A percentile compares a stretch with the other conserved stretches of the same genome.
These are phyloP conservation scores for Tolmerus cingulatus DNA, from an alignment of 2,888 invertebrate species.

Conservation along the genomic window DNA sequence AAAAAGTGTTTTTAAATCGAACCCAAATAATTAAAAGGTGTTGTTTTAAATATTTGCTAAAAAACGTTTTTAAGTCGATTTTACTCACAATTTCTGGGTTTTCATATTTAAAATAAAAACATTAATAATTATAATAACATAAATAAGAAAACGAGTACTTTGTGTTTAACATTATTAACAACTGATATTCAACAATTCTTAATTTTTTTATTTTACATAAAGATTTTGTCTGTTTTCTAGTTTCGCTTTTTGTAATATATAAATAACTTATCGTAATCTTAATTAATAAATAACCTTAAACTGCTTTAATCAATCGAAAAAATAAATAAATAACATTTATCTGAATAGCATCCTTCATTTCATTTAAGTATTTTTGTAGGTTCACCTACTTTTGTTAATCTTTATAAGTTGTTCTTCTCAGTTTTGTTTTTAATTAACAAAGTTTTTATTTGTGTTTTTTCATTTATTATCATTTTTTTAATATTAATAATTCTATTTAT, in stretches of 20 bases:
- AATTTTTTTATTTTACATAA: neutral
- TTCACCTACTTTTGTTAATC: neutral
- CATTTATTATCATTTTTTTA: neutral
- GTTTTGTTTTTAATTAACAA: too few species aligned
- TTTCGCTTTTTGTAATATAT: neutral
- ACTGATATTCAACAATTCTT: neutral
- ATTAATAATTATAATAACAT: neutral
- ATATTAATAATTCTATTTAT: conserved; percentile 29
- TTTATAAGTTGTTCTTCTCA: neutral
- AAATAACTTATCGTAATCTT: neutral
- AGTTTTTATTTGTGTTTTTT: neutral
- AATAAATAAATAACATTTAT: neutral
- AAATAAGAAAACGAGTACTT: neutral
- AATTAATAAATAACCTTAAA: neutral
- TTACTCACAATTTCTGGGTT: neutral
- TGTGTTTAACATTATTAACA: neutral
- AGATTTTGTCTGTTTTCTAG: neutral
- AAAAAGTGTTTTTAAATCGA: neutral
- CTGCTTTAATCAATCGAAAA: neutral
- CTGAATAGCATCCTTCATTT: neutral
- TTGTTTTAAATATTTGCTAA: neutral
- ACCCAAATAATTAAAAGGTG: neutral
- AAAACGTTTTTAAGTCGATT: neutral
- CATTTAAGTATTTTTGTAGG: neutral
- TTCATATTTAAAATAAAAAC: neutral